These are phyloP conservation scores for Rhea pennata DNA, from an alignment of 2,113 vertebrate genomes.

Conservation along the genomic window DNA sequence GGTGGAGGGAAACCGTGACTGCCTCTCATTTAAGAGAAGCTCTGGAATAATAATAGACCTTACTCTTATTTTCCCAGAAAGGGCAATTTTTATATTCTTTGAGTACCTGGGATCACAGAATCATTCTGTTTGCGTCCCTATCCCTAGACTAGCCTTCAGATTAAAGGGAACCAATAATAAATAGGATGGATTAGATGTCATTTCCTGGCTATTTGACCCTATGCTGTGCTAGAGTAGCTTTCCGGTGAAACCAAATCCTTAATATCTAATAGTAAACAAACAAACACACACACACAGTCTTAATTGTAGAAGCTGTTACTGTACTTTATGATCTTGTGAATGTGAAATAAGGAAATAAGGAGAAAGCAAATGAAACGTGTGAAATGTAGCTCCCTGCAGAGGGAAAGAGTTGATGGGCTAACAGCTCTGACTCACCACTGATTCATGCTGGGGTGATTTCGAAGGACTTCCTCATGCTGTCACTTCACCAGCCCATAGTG, in stretches of 20 bases:
- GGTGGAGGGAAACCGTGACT: background rate
- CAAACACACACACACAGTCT: background rate
- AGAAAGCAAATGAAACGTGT: background rate
- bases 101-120: background rate
- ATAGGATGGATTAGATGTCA: background rate
- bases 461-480: background rate
- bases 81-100: background rate
- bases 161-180: background rate
- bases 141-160: background rate
- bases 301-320: background rate
- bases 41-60: background rate
- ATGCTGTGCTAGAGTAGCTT: background rate
- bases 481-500: background rate
- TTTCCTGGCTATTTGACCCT: background rate
- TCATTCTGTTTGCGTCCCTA: background rate
- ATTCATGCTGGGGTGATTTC: background rate
- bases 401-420: background rate
- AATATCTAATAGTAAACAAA: background rate
- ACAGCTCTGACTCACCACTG: background rate
- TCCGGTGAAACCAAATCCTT: background rate
- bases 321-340: background rate
- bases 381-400: background rate
- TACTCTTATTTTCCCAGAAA: background rate
- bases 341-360: background rate
- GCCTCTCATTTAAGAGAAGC: background rate